A percentile compares a stretch with the other conserved stretches of the same genome.
Evolutionary conservation across 2,888 invertebrate species (phyloP).

Genomic region (Chrysotoxum bicinctum): DNA sequence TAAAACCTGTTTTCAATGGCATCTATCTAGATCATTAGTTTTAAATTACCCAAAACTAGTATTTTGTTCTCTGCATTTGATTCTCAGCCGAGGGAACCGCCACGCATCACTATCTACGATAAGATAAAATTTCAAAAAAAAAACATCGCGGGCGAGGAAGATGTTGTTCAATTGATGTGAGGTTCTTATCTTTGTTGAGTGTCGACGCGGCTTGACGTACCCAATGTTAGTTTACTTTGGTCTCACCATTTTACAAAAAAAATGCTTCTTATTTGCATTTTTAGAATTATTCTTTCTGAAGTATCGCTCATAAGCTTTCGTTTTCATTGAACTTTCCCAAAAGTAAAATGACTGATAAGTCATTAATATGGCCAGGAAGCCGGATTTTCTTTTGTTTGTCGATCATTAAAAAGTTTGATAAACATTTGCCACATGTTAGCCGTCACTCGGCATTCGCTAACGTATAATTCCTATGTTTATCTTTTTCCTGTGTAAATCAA

Average conservation of each 20-base stretch:
- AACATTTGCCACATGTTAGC: background rate
- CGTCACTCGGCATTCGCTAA: no score
- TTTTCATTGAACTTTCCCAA: background rate
- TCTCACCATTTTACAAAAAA: background rate
- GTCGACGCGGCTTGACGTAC: background rate
- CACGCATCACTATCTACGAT: background rate
- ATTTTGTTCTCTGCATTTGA: background rate
- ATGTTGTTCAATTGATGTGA: background rate
- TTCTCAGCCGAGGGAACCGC: background rate
- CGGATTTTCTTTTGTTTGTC: background rate
- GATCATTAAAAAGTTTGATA: background rate
- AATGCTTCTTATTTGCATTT: no score
- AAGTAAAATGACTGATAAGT: background rate
- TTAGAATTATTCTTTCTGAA: background rate
- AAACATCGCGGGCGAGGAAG: background rate
- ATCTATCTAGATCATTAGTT: background rate
- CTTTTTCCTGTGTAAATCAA: no score
- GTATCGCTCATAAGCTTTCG: background rate
- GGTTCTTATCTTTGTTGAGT: background rate
- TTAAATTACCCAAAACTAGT: slow-evolving; percentile 4
- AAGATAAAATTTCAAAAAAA: background rate
- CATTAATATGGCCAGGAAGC: background rate
- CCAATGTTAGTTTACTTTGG: background rate
- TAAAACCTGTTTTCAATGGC: slow-evolving; percentile 3
- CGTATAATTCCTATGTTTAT: no score